phyloP scores from a whole-genome alignment of 2,888 invertebrate genomes.

The Hydrotaea diabolus region DNA sequence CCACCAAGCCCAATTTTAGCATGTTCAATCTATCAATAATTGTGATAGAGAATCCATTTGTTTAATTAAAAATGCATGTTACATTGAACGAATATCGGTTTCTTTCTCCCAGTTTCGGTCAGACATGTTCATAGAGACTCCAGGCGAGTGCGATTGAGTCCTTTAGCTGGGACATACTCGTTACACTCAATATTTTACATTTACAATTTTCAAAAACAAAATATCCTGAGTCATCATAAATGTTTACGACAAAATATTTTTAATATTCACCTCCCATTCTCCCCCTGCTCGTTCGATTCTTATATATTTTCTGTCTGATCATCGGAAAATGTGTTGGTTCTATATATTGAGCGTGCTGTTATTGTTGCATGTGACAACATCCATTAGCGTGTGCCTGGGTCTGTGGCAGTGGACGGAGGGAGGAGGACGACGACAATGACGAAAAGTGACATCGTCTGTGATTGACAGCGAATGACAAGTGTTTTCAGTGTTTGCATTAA shows the following conservation, averaged over 20 bases:
- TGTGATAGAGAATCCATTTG: constrained; percentile 54
- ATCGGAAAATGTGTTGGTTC: not conserved
- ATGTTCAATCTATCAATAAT: constrained; percentile 55
- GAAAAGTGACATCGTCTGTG: constrained; percentile 66
- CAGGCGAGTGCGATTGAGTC: not conserved
- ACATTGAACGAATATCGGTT: not conserved
- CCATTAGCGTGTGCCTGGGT: constrained; percentile 68
- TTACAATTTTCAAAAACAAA: not conserved
- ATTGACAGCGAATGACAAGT: constrained; percentile 71
- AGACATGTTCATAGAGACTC: not conserved
- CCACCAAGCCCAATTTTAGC: constrained; percentile 54
- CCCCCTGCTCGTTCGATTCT: not conserved
- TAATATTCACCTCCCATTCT: not conserved
- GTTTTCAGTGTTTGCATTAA: constrained; percentile 59
- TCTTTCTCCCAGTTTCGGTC: no score
- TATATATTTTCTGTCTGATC: not conserved
- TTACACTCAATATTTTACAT: not conserved
- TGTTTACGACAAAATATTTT: not conserved
- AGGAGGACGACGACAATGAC: constrained; percentile 24
- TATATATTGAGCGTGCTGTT: not conserved
- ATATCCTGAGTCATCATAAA: constrained; percentile 15
- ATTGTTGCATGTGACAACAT: constrained; percentile 62
- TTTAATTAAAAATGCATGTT: constrained; percentile 61
- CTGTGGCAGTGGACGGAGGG: not conserved
- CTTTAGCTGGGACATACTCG: not conserved